phyloP scores from a whole-genome alignment of 1,140 invertebrate species.

The Sesamia nonagrioides region DNA sequence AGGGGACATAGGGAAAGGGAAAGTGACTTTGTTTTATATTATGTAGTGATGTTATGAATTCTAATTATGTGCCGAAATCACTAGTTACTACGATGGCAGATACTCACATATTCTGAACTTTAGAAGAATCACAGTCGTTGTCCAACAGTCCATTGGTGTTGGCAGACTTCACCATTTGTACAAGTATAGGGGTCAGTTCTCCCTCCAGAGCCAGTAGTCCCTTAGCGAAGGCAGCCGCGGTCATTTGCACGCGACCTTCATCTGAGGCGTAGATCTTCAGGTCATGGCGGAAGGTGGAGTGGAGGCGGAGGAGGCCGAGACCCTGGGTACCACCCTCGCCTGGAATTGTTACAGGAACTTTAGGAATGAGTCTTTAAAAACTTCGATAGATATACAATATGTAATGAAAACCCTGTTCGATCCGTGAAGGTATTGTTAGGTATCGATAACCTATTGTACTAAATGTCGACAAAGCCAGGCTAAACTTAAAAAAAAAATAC shows the following conservation, averaged over 20 bases:
- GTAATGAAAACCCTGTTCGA: too few species aligned
- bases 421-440: too few species aligned
- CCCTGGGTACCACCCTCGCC: constrained; percentile 97
- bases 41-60: too few species aligned
- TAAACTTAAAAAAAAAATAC: too few species aligned
- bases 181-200: constrained; percentile 99
- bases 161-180: constrained; percentile 99
- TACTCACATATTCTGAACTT: constrained; percentile 97
- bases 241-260: constrained; percentile 99
- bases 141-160: constrained; percentile 99
- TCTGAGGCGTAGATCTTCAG: constrained; percentile 99
- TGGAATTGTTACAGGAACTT: constrained; percentile 64
- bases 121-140: constrained; percentile 98
- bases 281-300: constrained; percentile 99
- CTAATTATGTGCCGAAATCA: too few species aligned
- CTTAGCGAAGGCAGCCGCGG: constrained; percentile 99
- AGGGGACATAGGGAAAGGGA: too few species aligned
- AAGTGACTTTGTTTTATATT: too few species aligned
- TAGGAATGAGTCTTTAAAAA: too few species aligned
- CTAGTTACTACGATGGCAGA: too few species aligned
- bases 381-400: too few species aligned
- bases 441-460: too few species aligned
- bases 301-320: constrained; percentile 96
- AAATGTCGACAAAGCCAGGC: too few species aligned
- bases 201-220: constrained; percentile 98